Evolutionary conservation across 2,888 invertebrate genomes (phyloP), one percentile per base, ranked within the genome.

Genomic region (Thumatha senex): DNA sequence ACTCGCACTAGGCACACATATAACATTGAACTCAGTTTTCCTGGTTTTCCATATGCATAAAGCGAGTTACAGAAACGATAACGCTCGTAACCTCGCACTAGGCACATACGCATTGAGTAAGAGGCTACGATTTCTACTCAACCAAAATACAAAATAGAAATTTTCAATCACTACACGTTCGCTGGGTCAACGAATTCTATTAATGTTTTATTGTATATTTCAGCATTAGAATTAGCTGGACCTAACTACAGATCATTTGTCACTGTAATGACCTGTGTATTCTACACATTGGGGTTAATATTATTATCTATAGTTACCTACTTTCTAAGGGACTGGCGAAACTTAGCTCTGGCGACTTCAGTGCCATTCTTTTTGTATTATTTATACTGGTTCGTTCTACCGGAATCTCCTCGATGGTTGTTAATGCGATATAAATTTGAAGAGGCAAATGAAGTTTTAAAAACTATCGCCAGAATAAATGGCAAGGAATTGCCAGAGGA

Each of bases 361-460:
- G 87, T 96, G 7, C 98, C 98, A 2, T 98, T 98, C 82, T 92
- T 96, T 39, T 82, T 95, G 1, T 97, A 98, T 76, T 96, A 96
- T 70, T 84, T 96, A 8, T 97, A 97, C 74, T 95, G 96, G 94
- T 95, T 96, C 82, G 95, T 96, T 59, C 92, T 98, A 72, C 98
- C 98, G 0, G 98, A 98, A 86, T 98, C 97, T 7, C 97, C 98
- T 0, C 92, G 98, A 66, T 98, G 98, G 98, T 89, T 98, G n/a
- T 83, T 98, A 18, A 96, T 97, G 76, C 95, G 95, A 75, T 96
- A 96, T 11, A 93, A 95, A 54, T 92, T 96, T 33, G 95, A 96
- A 75, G 97, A 97, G 85, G 98, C 97, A 0, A 94, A 96, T 52
- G 93, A 93, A 56, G 95, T 97, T 57, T 81, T 98, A 5, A 94